Percentiles rank a stretch among this genome's conserved stretches.
Conservation (phyloP, 2,888 invertebrate genomes). For the Drosophila siamana region DNA sequence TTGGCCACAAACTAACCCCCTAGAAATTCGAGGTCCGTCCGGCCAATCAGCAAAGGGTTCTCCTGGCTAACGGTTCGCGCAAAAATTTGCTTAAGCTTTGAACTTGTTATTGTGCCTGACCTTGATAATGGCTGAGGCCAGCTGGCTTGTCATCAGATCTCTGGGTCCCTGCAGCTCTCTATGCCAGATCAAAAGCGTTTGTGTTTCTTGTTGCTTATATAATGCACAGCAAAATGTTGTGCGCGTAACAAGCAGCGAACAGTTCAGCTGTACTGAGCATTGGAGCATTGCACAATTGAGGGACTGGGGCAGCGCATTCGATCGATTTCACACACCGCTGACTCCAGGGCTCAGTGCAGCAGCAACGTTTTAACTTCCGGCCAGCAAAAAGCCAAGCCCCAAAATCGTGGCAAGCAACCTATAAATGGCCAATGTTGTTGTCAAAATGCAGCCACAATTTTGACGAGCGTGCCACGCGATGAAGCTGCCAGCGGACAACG, state of each 20-base stretch:
- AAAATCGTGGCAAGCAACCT: slow-evolving; percentile 27
- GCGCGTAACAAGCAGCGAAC: background rate
- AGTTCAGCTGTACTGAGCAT: slow-evolving; percentile 22
- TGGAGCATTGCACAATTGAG: slow-evolving; percentile 71
- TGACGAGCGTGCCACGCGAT: slow-evolving; percentile 69
- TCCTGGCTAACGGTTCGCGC: slow-evolving; percentile 55
- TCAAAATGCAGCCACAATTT: slow-evolving; percentile 77
- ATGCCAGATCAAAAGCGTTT: background rate
- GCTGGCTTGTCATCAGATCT: slow-evolving; percentile 38
- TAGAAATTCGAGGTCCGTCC: background rate
- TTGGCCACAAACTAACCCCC: slow-evolving; percentile 47
- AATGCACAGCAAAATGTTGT: slow-evolving; percentile 42
- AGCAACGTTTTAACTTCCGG: slow-evolving; percentile 19
- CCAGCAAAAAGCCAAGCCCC: slow-evolving; percentile 58
- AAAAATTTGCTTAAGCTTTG: slow-evolving; percentile 35
- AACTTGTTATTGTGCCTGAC: slow-evolving; percentile 44
- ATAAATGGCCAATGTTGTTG: slow-evolving; percentile 76
- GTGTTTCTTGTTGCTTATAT: slow-evolving; percentile 27
- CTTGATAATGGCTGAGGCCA: slow-evolving; percentile 54
- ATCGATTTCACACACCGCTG: slow-evolving; percentile 80
- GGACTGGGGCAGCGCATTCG: slow-evolving; percentile 39
- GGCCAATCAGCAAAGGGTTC: slow-evolving; percentile 64
- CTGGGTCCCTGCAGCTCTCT: slow-evolving; percentile 5
- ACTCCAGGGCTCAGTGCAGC: slow-evolving; percentile 44
- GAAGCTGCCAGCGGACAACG: slow-evolving; percentile 50